Evolutionary conservation across 92 coral and sea anemone species (phyloP).

Genomic region (Palythoa caribaeorum): DNA sequence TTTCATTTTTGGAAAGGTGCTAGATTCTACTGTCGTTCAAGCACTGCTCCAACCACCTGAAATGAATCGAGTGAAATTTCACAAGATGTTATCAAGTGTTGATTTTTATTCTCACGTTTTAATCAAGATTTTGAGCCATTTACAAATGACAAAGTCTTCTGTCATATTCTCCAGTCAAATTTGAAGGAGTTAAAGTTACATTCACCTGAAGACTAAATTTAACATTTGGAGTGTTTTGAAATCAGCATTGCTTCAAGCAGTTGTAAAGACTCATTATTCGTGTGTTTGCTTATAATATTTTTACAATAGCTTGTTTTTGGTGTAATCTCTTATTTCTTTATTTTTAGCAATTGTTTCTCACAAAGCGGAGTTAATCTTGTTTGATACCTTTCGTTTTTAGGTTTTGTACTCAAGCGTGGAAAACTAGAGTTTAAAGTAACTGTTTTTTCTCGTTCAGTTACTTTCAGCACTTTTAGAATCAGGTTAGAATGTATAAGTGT

Average conservation of each 20-base stretch:
- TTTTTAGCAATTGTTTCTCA: constrained; percentile 14
- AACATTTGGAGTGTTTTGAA: background rate
- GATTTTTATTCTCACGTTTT: background rate
- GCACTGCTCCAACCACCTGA: background rate
- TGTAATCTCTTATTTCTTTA: constrained; percentile 14
- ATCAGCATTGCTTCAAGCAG: background rate
- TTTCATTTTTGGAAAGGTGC: background rate
- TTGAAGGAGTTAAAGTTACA: constrained; percentile 7
- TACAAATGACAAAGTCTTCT: background rate
- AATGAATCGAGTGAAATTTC: background rate
- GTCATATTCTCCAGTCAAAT: background rate
- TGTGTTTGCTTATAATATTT: constrained; percentile 33
- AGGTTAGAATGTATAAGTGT: background rate
- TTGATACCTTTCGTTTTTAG: background rate
- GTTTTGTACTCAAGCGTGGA: background rate
- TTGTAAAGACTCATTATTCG: background rate
- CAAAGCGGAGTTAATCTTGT: background rate
- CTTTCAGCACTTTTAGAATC: background rate
- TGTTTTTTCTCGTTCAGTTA: background rate
- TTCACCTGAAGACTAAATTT: background rate
- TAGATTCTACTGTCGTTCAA: background rate
- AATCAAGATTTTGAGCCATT: background rate
- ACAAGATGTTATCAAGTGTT: background rate
- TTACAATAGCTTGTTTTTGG: constrained; percentile 33
- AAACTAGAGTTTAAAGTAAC: background rate